Percentiles rank a stretch among this genome's conserved stretches.
Evolutionary conservation across 2,113 vertebrate species (phyloP).

Genomic region (Bufo gargarizans): DNA sequence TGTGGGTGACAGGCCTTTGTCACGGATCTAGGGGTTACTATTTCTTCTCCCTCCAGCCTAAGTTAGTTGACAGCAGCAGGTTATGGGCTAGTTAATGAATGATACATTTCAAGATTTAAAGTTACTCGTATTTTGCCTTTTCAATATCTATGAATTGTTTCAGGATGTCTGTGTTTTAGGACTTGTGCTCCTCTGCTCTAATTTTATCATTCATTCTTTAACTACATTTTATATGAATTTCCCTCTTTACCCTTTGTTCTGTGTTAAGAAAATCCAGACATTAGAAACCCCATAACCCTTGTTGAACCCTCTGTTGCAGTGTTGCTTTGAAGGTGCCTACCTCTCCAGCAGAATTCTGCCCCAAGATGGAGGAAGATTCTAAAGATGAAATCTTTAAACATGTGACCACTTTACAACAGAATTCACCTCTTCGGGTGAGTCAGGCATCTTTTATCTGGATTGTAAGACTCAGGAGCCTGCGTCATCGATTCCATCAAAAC

Average conservation of each 20-base stretch:
- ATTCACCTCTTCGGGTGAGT: constrained; percentile 19
- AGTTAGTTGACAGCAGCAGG: too few relatives aligned
- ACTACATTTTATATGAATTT: background rate
- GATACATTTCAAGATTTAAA: background rate
- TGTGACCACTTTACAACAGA: constrained; percentile 13
- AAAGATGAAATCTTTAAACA: background rate
- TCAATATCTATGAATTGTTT: too few relatives aligned
- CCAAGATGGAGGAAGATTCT: constrained; percentile 45
- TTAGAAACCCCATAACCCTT: too few relatives aligned
- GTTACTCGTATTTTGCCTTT: too few relatives aligned
- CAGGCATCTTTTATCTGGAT: background rate
- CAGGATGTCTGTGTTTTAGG: too few relatives aligned
- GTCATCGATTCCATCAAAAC: too few relatives aligned
- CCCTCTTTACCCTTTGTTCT: background rate
- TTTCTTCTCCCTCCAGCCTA: too few relatives aligned
- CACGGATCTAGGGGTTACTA: too few relatives aligned
- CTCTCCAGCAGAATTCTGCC: background rate
- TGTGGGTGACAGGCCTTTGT: too few relatives aligned
- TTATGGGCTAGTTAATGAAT: background rate
- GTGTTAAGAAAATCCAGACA: background rate
- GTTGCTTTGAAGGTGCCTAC: background rate
- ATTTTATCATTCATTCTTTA: background rate
- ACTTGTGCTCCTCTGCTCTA: too few relatives aligned
- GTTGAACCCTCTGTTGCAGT: background rate
- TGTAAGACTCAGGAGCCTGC: too few relatives aligned